Percentiles rank a stretch among this genome's conserved stretches.
Evolutionary conservation across 2,888 invertebrate genomes (phyloP).

Genomic region (Bedellia somnulentella): DNA sequence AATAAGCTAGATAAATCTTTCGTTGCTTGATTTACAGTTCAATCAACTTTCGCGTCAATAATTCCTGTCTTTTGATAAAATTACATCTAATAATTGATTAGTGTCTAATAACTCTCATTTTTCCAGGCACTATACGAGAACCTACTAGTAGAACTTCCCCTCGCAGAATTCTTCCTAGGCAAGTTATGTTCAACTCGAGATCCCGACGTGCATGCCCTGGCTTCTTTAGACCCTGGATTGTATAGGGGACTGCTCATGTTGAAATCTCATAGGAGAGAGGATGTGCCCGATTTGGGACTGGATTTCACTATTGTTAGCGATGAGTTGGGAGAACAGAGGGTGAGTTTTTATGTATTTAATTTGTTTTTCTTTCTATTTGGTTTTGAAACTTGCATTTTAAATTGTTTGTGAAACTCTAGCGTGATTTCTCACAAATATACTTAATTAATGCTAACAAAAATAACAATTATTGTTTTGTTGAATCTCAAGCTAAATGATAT

Average conservation of each 20-base stretch:
- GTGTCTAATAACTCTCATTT: conserved; percentile 3
- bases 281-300: conserved; percentile 84
- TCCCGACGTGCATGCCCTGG: conserved; percentile 89
- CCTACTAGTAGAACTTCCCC: conserved; percentile 88
- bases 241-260: conserved; percentile 89
- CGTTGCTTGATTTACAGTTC: too few relatives aligned
- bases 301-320: conserved; percentile 92
- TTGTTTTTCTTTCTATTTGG: too few relatives aligned
- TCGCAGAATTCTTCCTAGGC: conserved; percentile 91
- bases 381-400: too few relatives aligned
- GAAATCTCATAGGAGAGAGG: conserved; percentile 78
- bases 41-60: too few relatives aligned
- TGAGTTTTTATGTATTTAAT: too few relatives aligned
- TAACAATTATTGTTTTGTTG: not conserved
- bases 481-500: not conserved
- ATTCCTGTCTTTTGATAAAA: not conserved
- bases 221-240: conserved; percentile 89
- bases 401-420: too few relatives aligned
- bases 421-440: too few relatives aligned
- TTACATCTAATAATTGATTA: not conserved
- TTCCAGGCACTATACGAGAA: conserved; percentile 90
- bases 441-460: too few relatives aligned
- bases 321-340: conserved; percentile 85
- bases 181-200: conserved; percentile 72
- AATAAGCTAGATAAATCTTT: too few relatives aligned